Evolutionary conservation across 2,888 invertebrate species (phyloP).

Genomic region (Drosophila mercatorum): DNA sequence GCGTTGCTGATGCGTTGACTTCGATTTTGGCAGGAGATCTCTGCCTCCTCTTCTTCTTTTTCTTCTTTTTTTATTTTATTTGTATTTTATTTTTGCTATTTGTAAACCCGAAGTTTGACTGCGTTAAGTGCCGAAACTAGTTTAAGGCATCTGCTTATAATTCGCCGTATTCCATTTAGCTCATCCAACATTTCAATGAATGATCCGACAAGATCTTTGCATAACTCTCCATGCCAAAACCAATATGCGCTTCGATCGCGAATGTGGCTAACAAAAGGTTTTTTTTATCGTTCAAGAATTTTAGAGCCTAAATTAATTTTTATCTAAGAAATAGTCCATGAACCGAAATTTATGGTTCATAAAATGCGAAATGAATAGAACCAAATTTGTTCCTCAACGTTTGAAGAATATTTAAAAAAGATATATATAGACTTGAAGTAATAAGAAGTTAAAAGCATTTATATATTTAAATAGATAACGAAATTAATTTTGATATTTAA

Average conservation of each 20-base stretch:
- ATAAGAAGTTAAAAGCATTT: neutral
- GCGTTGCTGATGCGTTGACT: constrained; percentile 14
- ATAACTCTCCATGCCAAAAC: neutral
- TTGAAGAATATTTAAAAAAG: neutral
- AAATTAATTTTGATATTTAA: too few species aligned
- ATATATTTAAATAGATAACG: neutral
- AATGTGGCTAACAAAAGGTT: constrained; percentile 1
- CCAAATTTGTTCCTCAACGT: neutral
- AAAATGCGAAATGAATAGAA: neutral
- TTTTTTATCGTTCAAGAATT: constrained; percentile 5
- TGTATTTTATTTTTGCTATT: neutral
- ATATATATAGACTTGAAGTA: neutral
- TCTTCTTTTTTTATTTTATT: neutral
- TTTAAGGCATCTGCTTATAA: constrained; percentile 37
- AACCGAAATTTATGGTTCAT: constrained; percentile 2
- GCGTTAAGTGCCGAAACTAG: constrained; percentile 58
- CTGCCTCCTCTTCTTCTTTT: neutral
- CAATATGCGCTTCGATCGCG: constrained; percentile 1
- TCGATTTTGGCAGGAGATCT: constrained; percentile 21
- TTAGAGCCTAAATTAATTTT: constrained; percentile 2
- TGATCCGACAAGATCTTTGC: constrained; percentile 8
- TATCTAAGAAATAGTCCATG: neutral
- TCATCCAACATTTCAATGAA: constrained; percentile 5
- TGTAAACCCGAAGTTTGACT: constrained; percentile 20
- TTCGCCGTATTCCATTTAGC: constrained; percentile 25